A percentile compares a stretch with the other conserved stretches of the same genome.
These are phyloP conservation scores for Stenolophus ochropezus DNA, from an alignment of 2,888 invertebrate genomes.

Conservation along the genomic window DNA sequence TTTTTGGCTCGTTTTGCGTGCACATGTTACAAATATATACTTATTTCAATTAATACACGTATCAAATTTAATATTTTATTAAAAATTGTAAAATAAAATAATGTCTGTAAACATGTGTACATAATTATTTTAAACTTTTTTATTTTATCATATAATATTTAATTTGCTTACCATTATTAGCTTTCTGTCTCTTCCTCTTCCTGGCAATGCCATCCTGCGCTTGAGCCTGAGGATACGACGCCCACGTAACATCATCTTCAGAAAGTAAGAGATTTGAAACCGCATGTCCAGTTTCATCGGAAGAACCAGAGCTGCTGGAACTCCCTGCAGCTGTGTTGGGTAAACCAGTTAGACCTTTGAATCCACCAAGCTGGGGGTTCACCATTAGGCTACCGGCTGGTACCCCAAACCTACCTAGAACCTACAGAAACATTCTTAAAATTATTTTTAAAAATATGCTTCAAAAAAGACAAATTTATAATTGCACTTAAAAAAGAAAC, in stretches of 20 bases:
- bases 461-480: no score
- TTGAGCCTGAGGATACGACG: slow-evolving; percentile 21
- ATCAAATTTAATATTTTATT: neutral
- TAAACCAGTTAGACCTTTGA: slow-evolving; percentile 3
- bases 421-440: no score
- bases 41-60: no score
- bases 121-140: no score
- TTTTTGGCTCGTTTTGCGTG: no score
- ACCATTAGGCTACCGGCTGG: slow-evolving; percentile 71
- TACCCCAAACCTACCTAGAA: slow-evolving; percentile 71
- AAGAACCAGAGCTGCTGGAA: neutral
- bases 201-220: neutral
- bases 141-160: neutral
- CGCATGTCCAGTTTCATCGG: slow-evolving; percentile 61
- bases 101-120: no score
- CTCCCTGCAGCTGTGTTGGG: neutral
- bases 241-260: slow-evolving; percentile 48
- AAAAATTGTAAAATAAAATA: neutral
- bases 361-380: slow-evolving; percentile 72
- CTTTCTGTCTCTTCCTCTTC: neutral
- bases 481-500: no score
- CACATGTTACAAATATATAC: no score
- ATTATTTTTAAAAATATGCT: no score
- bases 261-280: slow-evolving; percentile 61
- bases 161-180: neutral